Base-by-base conservation (phyloP, 2,888 invertebrate genomes). In the Oligia latruncula region DNA sequence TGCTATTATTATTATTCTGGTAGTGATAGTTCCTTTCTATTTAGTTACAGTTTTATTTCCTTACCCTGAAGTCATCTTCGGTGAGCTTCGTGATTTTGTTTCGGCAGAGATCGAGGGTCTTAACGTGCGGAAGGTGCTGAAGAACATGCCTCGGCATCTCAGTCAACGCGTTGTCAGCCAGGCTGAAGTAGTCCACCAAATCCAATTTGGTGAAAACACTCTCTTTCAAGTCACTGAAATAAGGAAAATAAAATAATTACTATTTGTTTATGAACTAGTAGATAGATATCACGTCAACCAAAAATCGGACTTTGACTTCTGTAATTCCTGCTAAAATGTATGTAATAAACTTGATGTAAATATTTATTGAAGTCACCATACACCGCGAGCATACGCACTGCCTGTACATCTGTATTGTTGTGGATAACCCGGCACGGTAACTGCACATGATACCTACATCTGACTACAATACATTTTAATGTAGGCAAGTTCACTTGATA, bases 71-170 rank as follows among this genome's bases (percentile, higher is more conserved):
- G 92, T 98, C 98, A 74, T 98, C 97, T 85, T 98, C 97, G 52
- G 97, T 97, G 75, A 99, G 97, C 74, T 97, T 97, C 81, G 97
- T 97, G 88, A 99, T 98, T 88, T 97, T 98, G 91, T 99, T 98
- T 87, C 98, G 97, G 88, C 98, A 98, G 80, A 99, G 96, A 94
- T 99, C 98, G 82, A 99, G 96, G 1, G 98, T 98, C 92, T 98
- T 98, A 79, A 99, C 97, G 87, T 98, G 97, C 1, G 98, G 98
- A 95, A 99, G 97, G 91, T 98, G 98, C 74, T 97, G 97, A 81
- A 98, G 97, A 70, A 98, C 97, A 86, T 98, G 98, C 71, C 98
- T 97, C 8, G 99, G 99, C 94, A 99, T 97, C 89, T 98, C 97
- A 62, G 97, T 97, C 85, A 99, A 96, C 74, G 97, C 97, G 95